Base-by-base conservation (phyloP, 2,113 vertebrate genomes). In the Sphaerodactylus townsendi region DNA sequence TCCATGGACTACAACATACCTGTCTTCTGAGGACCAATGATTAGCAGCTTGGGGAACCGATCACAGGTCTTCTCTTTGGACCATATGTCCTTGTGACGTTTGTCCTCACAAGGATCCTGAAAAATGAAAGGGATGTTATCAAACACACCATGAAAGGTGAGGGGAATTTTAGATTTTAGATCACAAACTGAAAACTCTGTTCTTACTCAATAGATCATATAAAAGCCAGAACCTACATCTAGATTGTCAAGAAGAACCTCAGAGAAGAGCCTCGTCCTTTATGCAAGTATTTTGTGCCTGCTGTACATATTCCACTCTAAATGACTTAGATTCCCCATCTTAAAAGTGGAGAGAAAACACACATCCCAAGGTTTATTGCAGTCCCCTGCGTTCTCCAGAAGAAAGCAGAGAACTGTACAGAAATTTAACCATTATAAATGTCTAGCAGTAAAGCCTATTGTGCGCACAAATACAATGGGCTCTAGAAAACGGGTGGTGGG, bases 51-150 rank as follows among this genome's bases (percentile, higher is more conserved):
- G 23, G 99, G 98, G 93, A 99, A 99, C 77, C 98, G 97, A 91
- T 99, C 98, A 94, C 98, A 99, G 1, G 98, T 99, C 96, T 99
- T 99, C 95, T 99, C 98, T 95, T 99, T 99, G 85, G 98, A 99
- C 98, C 98, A 99, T 93, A 99, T 99, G 94, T 99, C 98, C 94
- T 99, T 99, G 96, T 99, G 98, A 37, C 98, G 96, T 94, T 99
- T 99, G 95, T 99, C 99, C 92, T 99, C 98, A 59, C 98, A 99
- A 70, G 99, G 98, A 95, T 99, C 98, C 99, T 99, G 93, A 91
- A 96, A 95, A 0, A 28, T 68, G 46, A 71, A 0, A 0, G 3
- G 65, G 3, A 53, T 71, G 37, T n/a, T 53, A 59, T 89, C 6
- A 85, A 84, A 69, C 71, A 41, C 28, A 23, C 11, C 30, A 65